These are phyloP conservation scores for Ariolimax columbianus DNA, from an alignment of 2,888 invertebrate species.

Conservation along the genomic window DNA sequence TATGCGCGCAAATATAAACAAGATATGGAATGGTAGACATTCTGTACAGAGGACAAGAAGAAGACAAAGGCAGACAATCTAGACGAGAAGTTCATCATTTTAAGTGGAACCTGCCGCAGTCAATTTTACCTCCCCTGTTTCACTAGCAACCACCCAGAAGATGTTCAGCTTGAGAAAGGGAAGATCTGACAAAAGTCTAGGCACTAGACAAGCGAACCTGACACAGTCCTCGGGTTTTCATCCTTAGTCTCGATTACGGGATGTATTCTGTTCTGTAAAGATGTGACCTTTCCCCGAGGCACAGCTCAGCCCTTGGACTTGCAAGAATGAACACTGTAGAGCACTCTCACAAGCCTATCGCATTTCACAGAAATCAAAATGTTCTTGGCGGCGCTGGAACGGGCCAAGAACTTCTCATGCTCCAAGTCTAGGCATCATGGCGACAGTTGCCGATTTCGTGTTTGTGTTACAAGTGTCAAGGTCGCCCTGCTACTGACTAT, in stretches of 20 bases:
- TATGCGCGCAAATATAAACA: no score
- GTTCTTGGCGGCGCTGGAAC: not conserved
- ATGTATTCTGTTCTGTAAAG: slow-evolving; percentile 1
- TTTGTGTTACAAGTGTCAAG: not conserved
- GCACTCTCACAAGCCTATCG: slow-evolving; percentile 3
- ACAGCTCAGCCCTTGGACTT: not conserved
- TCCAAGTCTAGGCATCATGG: slow-evolving; percentile 4
- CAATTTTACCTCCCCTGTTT: not conserved
- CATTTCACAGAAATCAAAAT: slow-evolving; percentile 19
- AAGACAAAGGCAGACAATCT: not conserved
- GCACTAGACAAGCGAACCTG: not conserved
- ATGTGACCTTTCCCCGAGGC: slow-evolving; percentile 3
- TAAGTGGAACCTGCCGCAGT: not conserved
- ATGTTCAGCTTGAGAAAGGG: not conserved
- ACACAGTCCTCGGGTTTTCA: not conserved
- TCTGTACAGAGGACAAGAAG: no score
- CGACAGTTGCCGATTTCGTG: not conserved
- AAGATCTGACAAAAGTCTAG: not conserved
- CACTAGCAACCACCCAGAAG: not conserved
- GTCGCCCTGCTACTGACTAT: not conserved
- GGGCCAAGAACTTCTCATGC: not conserved
- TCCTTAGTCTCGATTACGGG: not conserved
- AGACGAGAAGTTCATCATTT: not conserved
- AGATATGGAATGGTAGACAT: no score
- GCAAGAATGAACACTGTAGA: not conserved